These are phyloP conservation scores for Orthonyx spaldingii DNA, from an alignment of 2,113 vertebrate genomes.

Conservation along the genomic window DNA sequence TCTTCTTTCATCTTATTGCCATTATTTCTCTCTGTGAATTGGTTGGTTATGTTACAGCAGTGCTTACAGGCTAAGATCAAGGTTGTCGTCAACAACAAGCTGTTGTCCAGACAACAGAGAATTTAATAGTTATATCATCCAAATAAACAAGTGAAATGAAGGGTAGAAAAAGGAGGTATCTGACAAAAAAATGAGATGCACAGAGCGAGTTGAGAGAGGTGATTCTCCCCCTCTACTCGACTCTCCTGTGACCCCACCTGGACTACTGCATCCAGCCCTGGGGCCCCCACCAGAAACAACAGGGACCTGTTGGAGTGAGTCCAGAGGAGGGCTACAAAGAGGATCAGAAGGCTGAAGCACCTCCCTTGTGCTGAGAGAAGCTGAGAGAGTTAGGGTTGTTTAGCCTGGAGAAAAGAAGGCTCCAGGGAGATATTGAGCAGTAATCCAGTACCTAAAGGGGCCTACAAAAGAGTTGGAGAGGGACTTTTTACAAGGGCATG, in stretches of 20 bases:
- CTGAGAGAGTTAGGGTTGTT: not conserved
- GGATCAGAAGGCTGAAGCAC: not conserved
- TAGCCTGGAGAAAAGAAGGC: not conserved
- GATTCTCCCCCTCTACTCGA: not conserved
- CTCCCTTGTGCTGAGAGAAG: not conserved
- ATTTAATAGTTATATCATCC: not conserved
- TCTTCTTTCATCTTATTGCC: not conserved
- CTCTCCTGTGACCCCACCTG: not conserved
- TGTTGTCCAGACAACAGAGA: not conserved
- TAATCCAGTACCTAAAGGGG: not conserved
- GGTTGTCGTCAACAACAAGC: not conserved
- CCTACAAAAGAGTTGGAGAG: not conserved
- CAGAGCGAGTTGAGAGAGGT: not conserved
- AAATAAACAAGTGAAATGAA: not conserved
- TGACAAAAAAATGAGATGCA: not conserved
- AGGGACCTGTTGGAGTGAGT: not conserved
- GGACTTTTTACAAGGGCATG: not conserved
- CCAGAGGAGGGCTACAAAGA: not conserved
- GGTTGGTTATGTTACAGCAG: not conserved
- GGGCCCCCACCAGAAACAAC: not conserved
- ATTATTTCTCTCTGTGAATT: not conserved
- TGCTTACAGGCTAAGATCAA: not conserved
- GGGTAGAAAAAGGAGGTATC: not conserved
- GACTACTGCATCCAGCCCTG: not conserved
- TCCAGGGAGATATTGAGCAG: accelerated